A percentile compares a stretch with the other conserved stretches of the same genome.
phyloP scores from a whole-genome alignment of 2,888 invertebrate genomes.

The Cantharis lateralis region DNA sequence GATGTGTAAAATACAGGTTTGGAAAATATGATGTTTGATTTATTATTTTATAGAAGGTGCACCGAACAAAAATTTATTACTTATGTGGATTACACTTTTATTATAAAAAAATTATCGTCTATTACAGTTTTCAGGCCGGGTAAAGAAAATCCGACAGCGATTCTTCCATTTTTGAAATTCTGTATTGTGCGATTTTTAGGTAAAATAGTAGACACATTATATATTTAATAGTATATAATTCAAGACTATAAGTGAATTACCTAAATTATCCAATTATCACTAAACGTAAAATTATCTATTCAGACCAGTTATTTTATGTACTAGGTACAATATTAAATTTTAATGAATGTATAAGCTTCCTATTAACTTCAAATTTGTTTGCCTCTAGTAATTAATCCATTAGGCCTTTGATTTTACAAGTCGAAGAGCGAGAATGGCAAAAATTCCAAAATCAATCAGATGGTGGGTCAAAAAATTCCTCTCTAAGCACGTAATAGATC shows the following conservation, averaged over 20 bases:
- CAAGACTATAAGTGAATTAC: conserved; percentile 10
- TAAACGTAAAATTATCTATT: conserved; percentile 15
- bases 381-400: background rate
- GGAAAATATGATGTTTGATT: conserved; percentile 44
- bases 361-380: background rate
- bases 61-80: conserved; percentile 35
- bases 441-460: background rate
- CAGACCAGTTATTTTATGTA: conserved; percentile 5
- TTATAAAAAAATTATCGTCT: background rate
- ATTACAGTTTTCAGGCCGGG: background rate
- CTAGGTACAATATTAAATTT: background rate
- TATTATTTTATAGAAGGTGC: conserved; percentile 44
- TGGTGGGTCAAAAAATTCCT: background rate
- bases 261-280: conserved; percentile 21
- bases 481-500: background rate
- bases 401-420: background rate
- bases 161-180: background rate
- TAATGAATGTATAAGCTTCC: background rate
- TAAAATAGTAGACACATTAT: background rate
- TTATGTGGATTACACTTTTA: conserved; percentile 19
- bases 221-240: conserved; percentile 8
- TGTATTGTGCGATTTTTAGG: background rate
- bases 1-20: conserved; percentile 52
- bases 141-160: background rate
- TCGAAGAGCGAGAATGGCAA: background rate